phyloP scores from a whole-genome alignment of 2,113 vertebrate genomes.

The human (Homo sapiens) region GRCh38 chr1:209373501-209374000 shows the following conservation, averaged over 20 bases:
- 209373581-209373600: not conserved
- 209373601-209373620: not conserved
- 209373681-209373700: too few species aligned
- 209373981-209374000: not conserved
- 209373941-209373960: not conserved
- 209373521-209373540: not conserved
- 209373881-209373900: not conserved
- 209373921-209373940: not conserved
- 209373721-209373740: not conserved
- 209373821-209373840: not conserved
- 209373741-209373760: not conserved
- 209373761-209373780: not conserved
- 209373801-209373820: not conserved
- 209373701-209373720: not conserved
- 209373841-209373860: not conserved
- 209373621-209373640: not conserved
- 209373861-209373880: not conserved
- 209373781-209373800: not conserved
- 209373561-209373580: not conserved
- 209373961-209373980: not conserved
- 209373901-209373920: not conserved
- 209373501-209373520: not conserved
- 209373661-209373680: not conserved
- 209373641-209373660: too few species aligned
- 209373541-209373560: not conserved